Evolutionary conservation across 2,113 vertebrate species (phyloP).

Genomic region (Mormyrus iriodes): DNA sequence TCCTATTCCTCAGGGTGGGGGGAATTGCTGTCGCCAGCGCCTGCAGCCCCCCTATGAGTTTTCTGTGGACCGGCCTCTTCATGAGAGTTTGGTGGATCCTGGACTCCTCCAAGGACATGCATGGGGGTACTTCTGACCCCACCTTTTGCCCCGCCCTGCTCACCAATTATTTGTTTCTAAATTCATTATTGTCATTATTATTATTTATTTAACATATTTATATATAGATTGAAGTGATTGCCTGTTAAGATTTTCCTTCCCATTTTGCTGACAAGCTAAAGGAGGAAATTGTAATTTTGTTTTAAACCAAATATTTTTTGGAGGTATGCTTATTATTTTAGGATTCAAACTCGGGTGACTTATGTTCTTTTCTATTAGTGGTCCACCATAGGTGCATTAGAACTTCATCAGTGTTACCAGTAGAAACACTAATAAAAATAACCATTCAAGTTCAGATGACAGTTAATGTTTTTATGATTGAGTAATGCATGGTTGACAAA

Average conservation of each 20-base stretch:
- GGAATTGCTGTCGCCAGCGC: conserved; percentile 54
- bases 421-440: background rate
- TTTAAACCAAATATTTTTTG: background rate
- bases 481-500: background rate
- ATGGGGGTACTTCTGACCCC: conserved; percentile 34
- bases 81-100: conserved; percentile 67
- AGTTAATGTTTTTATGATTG: background rate
- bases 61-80: conserved; percentile 66
- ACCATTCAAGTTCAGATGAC: background rate
- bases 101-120: conserved; percentile 51
- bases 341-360: background rate
- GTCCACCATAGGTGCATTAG: background rate
- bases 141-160: too few relatives aligned
- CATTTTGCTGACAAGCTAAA: background rate
- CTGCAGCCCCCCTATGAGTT: conserved; percentile 68
- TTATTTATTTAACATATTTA: background rate
- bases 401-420: background rate
- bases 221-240: background rate
- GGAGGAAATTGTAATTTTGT: background rate
- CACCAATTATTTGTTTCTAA: background rate
- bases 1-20: conserved; percentile 70
- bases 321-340: background rate
- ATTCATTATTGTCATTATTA: background rate
- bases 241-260: background rate
- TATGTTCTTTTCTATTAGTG: background rate